Percentiles rank a stretch among this genome's conserved stretches.
Evolutionary conservation across 2,113 vertebrate genomes (phyloP).

Genomic region (Sturnira hondurensis): DNA sequence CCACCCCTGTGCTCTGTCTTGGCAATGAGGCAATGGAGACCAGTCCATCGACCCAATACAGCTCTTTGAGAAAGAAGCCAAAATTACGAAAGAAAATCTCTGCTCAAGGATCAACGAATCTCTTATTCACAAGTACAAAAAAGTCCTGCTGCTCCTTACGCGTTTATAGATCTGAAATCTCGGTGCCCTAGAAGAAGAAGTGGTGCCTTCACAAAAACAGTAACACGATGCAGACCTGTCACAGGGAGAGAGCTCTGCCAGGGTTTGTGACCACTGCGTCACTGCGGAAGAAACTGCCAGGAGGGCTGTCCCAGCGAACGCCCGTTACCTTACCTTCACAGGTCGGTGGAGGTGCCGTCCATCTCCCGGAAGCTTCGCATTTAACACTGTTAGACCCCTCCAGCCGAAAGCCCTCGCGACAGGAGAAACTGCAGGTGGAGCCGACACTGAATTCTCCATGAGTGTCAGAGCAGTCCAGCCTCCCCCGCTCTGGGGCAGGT

Average conservation of each 20-base stretch:
- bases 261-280: background rate
- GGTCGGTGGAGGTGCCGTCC: slow-evolving; percentile 56
- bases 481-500: slow-evolving; percentile 54
- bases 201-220: background rate
- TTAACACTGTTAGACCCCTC: background rate
- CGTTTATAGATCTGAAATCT: background rate
- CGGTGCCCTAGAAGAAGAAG: background rate
- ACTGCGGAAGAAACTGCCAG: background rate
- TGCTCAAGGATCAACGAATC: background rate
- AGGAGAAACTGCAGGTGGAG: slow-evolving; percentile 78
- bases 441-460: slow-evolving; percentile 56
- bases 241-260: background rate
- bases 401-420: slow-evolving; percentile 38
- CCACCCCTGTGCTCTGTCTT: background rate
- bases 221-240: background rate
- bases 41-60: background rate
- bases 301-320: fast-evolving
- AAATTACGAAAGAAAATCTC: background rate
- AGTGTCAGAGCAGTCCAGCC: slow-evolving; percentile 51
- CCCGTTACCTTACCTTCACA: slow-evolving; percentile 51
- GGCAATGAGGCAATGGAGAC: background rate
- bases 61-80: background rate
- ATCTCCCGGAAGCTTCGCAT: slow-evolving; percentile 50
- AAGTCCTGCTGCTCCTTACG: background rate
- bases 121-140: background rate